phyloP scores from a whole-genome alignment of 2,113 vertebrate genomes.

The Neolamprologus fasciatus region DNA sequence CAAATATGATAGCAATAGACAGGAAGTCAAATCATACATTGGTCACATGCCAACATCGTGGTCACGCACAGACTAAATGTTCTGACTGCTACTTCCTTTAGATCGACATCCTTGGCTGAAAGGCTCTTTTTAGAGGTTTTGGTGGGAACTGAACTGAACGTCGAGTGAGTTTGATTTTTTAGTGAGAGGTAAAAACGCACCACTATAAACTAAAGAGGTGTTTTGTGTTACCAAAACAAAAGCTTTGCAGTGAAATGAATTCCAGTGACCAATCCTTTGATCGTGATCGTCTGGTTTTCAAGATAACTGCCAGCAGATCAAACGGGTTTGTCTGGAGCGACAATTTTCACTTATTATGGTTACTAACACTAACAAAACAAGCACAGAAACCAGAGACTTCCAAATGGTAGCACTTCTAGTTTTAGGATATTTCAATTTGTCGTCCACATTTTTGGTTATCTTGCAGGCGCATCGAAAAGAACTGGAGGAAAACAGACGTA shows the following conservation, averaged over 20 bases:
- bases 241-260: background rate
- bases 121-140: background rate
- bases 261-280: background rate
- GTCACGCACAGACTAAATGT: background rate
- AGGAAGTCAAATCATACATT: background rate
- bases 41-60: background rate
- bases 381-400: background rate
- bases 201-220: background rate
- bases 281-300: background rate
- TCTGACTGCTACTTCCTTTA: background rate
- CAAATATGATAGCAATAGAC: background rate
- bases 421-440: fast-evolving
- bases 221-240: background rate
- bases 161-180: background rate
- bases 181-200: background rate
- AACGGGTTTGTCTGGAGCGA: fast-evolving
- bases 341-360: background rate
- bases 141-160: background rate
- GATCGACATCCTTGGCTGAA: background rate
- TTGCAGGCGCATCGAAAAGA: background rate
- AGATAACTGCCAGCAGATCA: background rate
- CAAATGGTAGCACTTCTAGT: background rate
- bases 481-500: background rate
- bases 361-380: fast-evolving
- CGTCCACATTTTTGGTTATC: background rate